Conservation (phyloP, 2,113 vertebrate genomes). For the Corynorhinus townsendii region DNA sequence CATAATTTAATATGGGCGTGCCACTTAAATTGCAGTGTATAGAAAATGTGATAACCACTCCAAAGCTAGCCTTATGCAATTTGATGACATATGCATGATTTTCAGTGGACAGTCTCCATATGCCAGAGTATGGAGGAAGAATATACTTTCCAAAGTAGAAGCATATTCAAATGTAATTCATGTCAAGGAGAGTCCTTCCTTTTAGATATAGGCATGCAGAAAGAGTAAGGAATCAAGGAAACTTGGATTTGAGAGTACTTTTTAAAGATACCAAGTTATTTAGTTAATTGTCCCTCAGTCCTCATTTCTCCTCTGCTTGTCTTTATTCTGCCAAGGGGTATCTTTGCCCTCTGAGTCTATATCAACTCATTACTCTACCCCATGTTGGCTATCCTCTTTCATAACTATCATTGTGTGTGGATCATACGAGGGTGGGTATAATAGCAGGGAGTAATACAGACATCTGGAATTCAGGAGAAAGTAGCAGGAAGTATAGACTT, state of each 20-base stretch:
- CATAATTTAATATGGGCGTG: not conserved
- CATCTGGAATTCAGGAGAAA: not conserved
- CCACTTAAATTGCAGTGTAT: not conserved
- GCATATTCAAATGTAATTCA: not conserved
- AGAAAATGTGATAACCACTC: not conserved
- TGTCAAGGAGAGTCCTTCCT: not conserved
- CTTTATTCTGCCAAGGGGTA: not conserved
- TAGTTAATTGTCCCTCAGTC: not conserved
- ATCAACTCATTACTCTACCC: not conserved
- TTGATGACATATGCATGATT: not conserved
- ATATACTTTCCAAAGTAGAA: not conserved
- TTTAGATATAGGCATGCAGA: not conserved
- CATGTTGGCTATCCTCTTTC: not conserved
- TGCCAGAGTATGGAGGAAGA: not conserved
- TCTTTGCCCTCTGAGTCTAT: not conserved
- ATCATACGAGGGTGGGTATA: not conserved
- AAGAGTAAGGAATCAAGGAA: not conserved
- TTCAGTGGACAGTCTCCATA: not conserved
- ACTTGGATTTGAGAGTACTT: not conserved
- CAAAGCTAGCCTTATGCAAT: not conserved
- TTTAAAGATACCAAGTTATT: not conserved
- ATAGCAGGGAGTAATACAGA: not conserved
- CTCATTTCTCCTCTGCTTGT: not conserved
- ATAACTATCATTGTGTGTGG: not conserved
- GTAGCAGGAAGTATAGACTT: not conserved